Conservation (phyloP, 2,888 invertebrate species). For the Peribatodes rhomboidaria region DNA sequence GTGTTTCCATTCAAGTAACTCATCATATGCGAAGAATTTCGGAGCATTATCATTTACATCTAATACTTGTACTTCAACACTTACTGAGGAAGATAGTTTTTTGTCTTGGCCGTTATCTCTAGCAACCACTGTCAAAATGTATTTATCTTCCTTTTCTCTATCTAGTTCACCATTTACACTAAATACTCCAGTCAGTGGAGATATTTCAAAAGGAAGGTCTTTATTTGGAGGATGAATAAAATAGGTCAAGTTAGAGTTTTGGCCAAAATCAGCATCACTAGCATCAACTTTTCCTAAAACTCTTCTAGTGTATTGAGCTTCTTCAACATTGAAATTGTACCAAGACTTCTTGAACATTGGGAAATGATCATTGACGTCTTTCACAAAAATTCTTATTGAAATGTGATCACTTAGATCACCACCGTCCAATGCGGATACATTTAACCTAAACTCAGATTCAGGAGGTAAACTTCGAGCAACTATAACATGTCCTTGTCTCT, state of each 20-base stretch:
- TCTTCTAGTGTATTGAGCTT: conserved; percentile 90
- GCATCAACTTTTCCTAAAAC: conserved; percentile 92
- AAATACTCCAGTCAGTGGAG: conserved; percentile 89
- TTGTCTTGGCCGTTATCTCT: conserved; percentile 89
- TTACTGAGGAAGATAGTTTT: conserved; percentile 90
- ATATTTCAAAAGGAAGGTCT: conserved; percentile 89
- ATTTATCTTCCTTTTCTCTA: conserved; percentile 90
- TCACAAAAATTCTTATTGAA: conserved; percentile 90
- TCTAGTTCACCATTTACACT: conserved; percentile 92
- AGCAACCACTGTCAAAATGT: conserved; percentile 90
- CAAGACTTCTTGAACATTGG: conserved; percentile 93
- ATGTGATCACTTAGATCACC: conserved; percentile 91
- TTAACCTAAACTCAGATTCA: conserved; percentile 91
- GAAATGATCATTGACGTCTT: conserved; percentile 94
- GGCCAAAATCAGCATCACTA: conserved; percentile 92
- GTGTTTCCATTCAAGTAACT: conserved; percentile 82
- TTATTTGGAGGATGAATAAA: conserved; percentile 82
- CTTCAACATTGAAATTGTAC: conserved; percentile 93
- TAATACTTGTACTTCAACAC: conserved; percentile 92
- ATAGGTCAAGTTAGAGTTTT: conserved; percentile 93
- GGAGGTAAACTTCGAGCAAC: conserved; percentile 90
- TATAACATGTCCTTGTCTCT: conserved; percentile 91
- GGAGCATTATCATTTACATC: conserved; percentile 95
- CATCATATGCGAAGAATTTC: conserved; percentile 92
- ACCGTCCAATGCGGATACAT: conserved; percentile 91